Conservation (phyloP, 2,113 vertebrate genomes). For the Oenanthe oenanthe region DNA sequence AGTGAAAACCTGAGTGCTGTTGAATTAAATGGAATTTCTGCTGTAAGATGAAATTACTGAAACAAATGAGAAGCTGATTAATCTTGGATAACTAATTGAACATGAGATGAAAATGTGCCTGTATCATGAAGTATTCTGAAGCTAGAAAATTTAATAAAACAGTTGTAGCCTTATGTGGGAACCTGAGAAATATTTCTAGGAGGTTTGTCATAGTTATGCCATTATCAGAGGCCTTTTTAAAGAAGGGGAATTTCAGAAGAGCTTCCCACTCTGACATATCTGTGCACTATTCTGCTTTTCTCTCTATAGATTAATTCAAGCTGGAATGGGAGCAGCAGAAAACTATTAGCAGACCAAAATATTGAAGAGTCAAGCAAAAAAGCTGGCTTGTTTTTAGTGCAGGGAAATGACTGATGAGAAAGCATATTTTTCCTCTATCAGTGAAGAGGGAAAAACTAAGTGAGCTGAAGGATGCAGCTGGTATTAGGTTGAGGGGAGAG, state of each 20-base stretch:
- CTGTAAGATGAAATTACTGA: neutral
- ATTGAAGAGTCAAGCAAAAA: neutral
- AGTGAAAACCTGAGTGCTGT: neutral
- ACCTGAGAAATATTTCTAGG: neutral
- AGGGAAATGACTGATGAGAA: neutral
- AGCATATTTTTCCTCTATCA: neutral
- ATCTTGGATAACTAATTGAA: neutral
- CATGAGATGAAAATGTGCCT: neutral
- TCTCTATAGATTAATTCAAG: neutral
- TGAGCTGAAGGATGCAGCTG: neutral
- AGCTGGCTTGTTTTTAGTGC: neutral
- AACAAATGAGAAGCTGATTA: neutral
- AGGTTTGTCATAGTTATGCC: neutral
- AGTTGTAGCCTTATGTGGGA: neutral
- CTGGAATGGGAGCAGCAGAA: neutral
- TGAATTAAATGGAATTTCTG: neutral
- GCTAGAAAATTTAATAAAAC: neutral
- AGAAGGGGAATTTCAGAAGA: neutral
- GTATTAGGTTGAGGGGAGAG: neutral
- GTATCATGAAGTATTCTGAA: neutral
- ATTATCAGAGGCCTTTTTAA: neutral
- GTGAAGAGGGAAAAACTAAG: neutral
- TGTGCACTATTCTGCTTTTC: neutral
- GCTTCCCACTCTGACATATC: neutral
- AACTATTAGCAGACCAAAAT: neutral